These are phyloP conservation scores for Cantharis rustica DNA, from an alignment of 2,888 invertebrate species.

Conservation along the genomic window DNA sequence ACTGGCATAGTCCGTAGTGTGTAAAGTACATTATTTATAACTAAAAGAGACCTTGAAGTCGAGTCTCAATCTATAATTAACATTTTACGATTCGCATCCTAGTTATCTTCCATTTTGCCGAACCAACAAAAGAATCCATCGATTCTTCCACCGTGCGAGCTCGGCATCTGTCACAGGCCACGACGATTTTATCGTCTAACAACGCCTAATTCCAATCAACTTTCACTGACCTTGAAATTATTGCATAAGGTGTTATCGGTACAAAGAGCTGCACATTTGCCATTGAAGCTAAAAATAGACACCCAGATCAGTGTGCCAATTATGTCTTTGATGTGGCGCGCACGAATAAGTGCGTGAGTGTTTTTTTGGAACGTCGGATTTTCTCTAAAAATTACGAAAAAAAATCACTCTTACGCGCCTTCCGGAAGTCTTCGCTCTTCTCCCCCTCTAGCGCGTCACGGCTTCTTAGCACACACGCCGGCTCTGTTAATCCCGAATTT, in stretches of 20 bases:
- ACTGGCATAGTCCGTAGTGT: slow-evolving; percentile 6
- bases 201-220: slow-evolving; percentile 38
- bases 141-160: background rate
- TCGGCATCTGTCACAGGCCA: background rate
- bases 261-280: slow-evolving; percentile 38
- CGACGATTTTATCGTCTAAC: background rate
- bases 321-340: slow-evolving; percentile 14
- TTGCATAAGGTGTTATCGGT: slow-evolving; percentile 47
- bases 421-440: too few relatives aligned
- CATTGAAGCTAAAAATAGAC: slow-evolving; percentile 46
- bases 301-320: slow-evolving; percentile 45
- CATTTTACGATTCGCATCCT: slow-evolving; percentile 41
- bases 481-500: background rate
- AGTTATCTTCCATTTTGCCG: slow-evolving; percentile 20
- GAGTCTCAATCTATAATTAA: slow-evolving; percentile 47
- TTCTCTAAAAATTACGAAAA: too few relatives aligned
- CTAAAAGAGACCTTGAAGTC: slow-evolving; percentile 41
- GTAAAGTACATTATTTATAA: slow-evolving; percentile 19
- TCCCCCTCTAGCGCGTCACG: too few relatives aligned
- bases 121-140: background rate
- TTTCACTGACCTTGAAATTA: slow-evolving; percentile 51
- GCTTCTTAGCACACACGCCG: background rate
- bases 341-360: background rate
- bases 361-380: background rate
- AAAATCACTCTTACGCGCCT: too few relatives aligned